Evolutionary conservation across 2,888 invertebrate species (phyloP), one percentile per base, ranked within the genome.

Genomic region (Torymus aiolomorphi): DNA sequence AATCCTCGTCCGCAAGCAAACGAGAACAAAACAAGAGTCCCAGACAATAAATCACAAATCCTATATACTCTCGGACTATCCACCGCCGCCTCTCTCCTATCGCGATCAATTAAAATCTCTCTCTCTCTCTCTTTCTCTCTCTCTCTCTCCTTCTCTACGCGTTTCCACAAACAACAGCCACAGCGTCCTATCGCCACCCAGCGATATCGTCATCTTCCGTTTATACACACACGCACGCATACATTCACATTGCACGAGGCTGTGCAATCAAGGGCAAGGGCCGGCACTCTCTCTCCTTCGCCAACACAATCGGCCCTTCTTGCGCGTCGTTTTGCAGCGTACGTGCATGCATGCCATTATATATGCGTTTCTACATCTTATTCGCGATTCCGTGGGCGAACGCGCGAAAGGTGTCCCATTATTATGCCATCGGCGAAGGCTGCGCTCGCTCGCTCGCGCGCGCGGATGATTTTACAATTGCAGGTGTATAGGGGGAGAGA

Each of bases 401-500:
- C 42, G 49, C 20, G 49, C 31, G 4, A 16, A 12, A n/a, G 24
- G 56, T 31, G 63, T 66, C 56, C 73, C 67, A 74, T 76, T 76
- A 76, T 76, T 76, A 76, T 69, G 76, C 76, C 18, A 76, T 76
- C 61, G 63, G 52, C 76, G 63, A 70, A 42, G 70, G 56, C 56
- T 12, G 61, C 54, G 52, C 59, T 59, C 57, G 31, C 31, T 31
- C 2, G 31, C 31, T 3, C 31, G 2, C 4, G 42, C 8, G 42
- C 42, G 42, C 42, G 59, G 71, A 66, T 73, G 78, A 73, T 73
- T 78, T 78, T 69, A 63, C 78, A 66, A 78, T 72, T 54, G 72
- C 78, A 61, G 71, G 69, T 69, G 76, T 56, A 54, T 52, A 31
- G 4, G 8, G 18, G 16, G 24, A 13, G 72, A 8, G 63, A n/a